Evolutionary conservation across 2,888 invertebrate species (phyloP).

Genomic region (Nomada ferruginata): DNA sequence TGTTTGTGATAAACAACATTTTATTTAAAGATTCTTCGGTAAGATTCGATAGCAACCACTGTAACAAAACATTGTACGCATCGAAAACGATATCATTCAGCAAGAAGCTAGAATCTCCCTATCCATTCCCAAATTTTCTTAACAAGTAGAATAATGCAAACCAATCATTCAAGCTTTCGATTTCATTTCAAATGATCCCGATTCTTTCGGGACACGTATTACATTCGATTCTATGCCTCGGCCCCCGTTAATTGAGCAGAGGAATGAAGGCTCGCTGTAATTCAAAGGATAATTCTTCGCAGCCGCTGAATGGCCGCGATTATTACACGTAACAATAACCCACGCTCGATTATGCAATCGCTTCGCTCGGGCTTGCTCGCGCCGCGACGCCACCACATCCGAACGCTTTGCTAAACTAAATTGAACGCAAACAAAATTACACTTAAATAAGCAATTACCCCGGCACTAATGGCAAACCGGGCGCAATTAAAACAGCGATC

Average conservation of each 20-base stretch:
- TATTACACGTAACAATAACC: background rate
- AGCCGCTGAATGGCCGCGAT: background rate
- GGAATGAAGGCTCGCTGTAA: background rate
- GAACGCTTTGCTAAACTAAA: conserved; percentile 27
- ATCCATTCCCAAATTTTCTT: too few species aligned
- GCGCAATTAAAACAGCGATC: conserved; percentile 39
- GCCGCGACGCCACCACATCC: conserved; percentile 10
- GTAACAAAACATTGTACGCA: too few species aligned
- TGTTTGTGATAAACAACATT: too few species aligned
- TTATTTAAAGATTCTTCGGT: too few species aligned
- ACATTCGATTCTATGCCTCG: background rate
- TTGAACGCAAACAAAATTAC: conserved; percentile 46
- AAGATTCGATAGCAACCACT: too few species aligned
- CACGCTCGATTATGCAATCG: conserved; percentile 1
- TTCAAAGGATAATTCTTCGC: background rate
- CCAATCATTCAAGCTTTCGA: background rate
- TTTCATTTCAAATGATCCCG: background rate
- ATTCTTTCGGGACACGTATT: background rate
- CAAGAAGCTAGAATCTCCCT: too few species aligned
- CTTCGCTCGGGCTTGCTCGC: background rate
- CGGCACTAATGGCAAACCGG: conserved; percentile 25
- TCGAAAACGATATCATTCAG: too few species aligned
- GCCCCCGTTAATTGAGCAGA: background rate
- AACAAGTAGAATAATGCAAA: too few species aligned
- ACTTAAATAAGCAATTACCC: conserved; percentile 48